phyloP scores from a whole-genome alignment of 2,113 vertebrate species.

The Uropsilus gracilis region DNA sequence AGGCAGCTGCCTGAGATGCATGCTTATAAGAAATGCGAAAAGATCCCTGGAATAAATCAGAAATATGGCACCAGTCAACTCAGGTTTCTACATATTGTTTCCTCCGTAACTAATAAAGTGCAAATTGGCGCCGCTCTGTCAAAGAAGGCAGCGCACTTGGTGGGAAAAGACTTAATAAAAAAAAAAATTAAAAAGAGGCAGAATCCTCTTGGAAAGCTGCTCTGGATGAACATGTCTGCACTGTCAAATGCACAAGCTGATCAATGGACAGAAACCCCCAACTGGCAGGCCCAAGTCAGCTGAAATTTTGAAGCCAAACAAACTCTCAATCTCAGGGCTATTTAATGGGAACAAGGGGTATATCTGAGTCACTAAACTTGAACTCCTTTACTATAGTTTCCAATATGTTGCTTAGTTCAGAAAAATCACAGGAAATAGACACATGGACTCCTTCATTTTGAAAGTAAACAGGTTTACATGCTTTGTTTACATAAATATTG shows the following conservation, averaged over 20 bases:
- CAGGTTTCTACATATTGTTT: neutral
- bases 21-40: conserved; percentile 34
- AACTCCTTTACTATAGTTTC: neutral
- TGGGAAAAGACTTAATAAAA: neutral
- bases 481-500: neutral
- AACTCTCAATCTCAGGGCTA: neutral
- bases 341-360: neutral
- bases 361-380: neutral
- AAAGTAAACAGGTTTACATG: neutral
- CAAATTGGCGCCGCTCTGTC: neutral
- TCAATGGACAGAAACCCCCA: neutral
- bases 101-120: neutral
- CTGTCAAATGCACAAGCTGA: neutral
- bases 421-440: conserved; percentile 40
- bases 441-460: neutral
- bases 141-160: neutral
- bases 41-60: neutral
- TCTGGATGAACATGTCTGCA: neutral
- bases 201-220: neutral
- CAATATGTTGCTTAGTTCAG: neutral
- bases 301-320: neutral
- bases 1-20: neutral
- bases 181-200: neutral
- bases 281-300: neutral
- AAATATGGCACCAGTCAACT: neutral